Base-by-base conservation (phyloP, 2,888 invertebrate genomes). In the Leptothorax acervorum region DNA sequence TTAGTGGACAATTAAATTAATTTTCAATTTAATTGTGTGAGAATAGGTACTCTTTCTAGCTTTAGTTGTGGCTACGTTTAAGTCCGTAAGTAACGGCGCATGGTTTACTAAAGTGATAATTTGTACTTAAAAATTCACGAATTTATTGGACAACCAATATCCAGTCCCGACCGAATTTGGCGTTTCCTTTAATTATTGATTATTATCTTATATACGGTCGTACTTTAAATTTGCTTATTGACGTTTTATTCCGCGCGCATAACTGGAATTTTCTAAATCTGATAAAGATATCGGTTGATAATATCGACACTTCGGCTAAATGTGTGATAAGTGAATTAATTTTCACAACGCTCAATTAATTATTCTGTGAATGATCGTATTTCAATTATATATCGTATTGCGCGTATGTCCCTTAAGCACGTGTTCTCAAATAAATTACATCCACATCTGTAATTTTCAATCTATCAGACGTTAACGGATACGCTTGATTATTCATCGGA, bases 371-470 rank as follows among this genome's bases (percentile, higher is more conserved):
- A 70, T n/a, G 35, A 39, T 42, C 0, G 18, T 15, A 48, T 18
- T 68, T 78, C 42, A 66, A 45, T 70, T 28, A 63, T 28, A 63
- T n/a, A 9, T 18, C 8, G 0, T 11, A 45, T 45, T 53, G 12
- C 12, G 2, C 2, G 28, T 28, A 42, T 55, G 12, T 9, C 5
- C 28, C 11, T 42, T 42, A 55, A n/a, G 45, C 73, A 31, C n/a
- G 23, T 9, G 57, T 35, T 57, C 35, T 71, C 57, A 45, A 45
- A 31, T 57, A 71, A 79, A 79, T 73, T 79, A 12, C 48, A 45
- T 79, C 35, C n/a, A 48, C 23, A 35, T 79, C 18, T 35, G 18
- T 57, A 73, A 79, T 79, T 79, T 79, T 73, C 70, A 71, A 79
- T 48, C 35, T 57, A 70, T 48, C 35, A 45, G 31, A 78, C 45